phyloP scores from a whole-genome alignment of 2,888 invertebrate species.

The Temnothorax unifasciatus region DNA sequence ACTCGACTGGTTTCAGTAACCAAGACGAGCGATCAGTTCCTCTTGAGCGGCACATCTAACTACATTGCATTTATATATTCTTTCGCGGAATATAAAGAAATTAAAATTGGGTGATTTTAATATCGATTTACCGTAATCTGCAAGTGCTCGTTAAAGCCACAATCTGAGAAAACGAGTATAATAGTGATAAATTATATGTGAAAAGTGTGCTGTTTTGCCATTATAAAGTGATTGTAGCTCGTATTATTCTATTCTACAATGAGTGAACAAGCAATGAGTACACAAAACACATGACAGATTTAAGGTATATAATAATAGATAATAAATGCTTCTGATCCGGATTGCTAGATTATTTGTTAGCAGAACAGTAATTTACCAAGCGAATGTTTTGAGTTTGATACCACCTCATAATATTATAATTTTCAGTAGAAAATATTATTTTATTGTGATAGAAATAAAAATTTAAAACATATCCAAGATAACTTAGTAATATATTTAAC shows the following conservation, averaged over 20 bases:
- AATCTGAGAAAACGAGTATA: neutral
- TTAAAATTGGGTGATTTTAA: neutral
- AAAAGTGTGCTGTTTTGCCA: neutral
- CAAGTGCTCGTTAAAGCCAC: neutral
- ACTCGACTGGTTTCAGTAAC: slow-evolving; percentile 52
- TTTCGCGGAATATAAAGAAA: slow-evolving; percentile 11
- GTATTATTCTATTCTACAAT: slow-evolving; percentile 1
- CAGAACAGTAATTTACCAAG: neutral
- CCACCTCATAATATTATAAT: neutral
- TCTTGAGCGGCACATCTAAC: slow-evolving; percentile 66
- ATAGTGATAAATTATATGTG: slow-evolving; percentile 16
- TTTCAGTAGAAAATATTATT: neutral
- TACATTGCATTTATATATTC: slow-evolving; percentile 60
- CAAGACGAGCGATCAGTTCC: slow-evolving; percentile 71
- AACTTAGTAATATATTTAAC: neutral
- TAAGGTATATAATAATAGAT: slow-evolving; percentile 17
- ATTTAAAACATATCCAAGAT: neutral
- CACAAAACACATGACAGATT: neutral
- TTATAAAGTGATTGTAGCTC: neutral
- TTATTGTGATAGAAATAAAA: neutral
- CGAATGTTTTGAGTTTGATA: neutral
- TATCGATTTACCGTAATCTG: neutral
- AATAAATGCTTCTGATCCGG: neutral
- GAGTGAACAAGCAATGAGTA: too few species aligned
- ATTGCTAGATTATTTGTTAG: neutral